Evolutionary conservation across 2,113 vertebrate genomes (phyloP), one percentile per base, ranked within the genome.

Genomic region (Oncorhynchus kisutch): DNA sequence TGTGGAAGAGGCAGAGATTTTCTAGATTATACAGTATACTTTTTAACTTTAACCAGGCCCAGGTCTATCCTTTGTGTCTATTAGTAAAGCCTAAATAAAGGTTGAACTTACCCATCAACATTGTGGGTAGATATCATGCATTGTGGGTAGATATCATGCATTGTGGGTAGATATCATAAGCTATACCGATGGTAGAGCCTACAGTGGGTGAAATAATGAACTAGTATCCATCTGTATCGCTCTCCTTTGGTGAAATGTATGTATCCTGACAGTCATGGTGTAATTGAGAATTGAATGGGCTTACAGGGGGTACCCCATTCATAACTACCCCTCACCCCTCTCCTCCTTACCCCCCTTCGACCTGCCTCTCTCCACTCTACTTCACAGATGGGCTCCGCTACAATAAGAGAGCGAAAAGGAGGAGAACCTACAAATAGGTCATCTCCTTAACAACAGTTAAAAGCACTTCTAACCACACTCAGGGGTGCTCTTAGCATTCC

Each of bases 351-450:
- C 67, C 11, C 67, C 20, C n/a, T 27, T 62, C 11, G 2, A 67
- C 49, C 73, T 24, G 65, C 29, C 18, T 73, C 45, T 22, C 31
- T 31, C 16, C 25, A 4, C 77, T 75, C 18, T 49, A 25, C 8
- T 6, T 83, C 82, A 90, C 90, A 92, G 90, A 91, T 91, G 88
- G 86, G 77, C 59, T 74, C 76, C 76, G 70, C 54, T 79, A 81
- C 78, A 81, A 70, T 64, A 81, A 77, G 70, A 84, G 71, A 77
- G 9, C 9, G 39, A 11, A 45, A 62, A 34, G 84, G 80, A 84
- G 85, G 84, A 88, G 82, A 76, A 78, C 82, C 78, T 79, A 68
- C 60, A 8, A 67, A 73, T 54, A 18, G 60, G 51, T 86, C 80
- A 88, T 87, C 75, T 70, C 57, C 64, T 39, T 31, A 45, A 85